phyloP scores from a whole-genome alignment of 1,140 invertebrate species.

The Holcopasites calliopsidis region DNA sequence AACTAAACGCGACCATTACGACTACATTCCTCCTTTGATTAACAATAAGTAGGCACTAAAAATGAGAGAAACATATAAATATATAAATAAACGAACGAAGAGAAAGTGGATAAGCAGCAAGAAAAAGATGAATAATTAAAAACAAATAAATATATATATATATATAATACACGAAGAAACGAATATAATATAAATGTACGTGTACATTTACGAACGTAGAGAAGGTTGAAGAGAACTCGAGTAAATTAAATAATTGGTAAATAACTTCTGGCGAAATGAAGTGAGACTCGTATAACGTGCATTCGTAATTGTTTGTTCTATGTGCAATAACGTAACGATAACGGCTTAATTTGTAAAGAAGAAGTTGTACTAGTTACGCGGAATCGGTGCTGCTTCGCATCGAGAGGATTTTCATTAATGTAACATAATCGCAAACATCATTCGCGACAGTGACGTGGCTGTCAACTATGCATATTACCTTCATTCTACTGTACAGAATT shows the following conservation, averaged over 20 bases:
- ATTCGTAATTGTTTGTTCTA: constrained; percentile 73
- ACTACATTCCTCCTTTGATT: constrained; percentile 76
- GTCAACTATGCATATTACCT: neutral
- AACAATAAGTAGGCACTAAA: constrained; percentile 76
- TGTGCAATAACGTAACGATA: constrained; percentile 74
- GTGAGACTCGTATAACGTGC: constrained; percentile 62
- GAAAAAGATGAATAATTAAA: constrained; percentile 4
- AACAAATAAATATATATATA: constrained; percentile 25
- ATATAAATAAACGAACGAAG: constrained; percentile 18
- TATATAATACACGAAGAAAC: constrained; percentile 6
- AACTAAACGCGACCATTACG: constrained; percentile 69
- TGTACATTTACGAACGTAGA: neutral
- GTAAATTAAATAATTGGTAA: constrained; percentile 21
- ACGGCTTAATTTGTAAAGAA: constrained; percentile 64
- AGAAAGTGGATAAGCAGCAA: constrained; percentile 1
- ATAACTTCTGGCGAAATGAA: constrained; percentile 8
- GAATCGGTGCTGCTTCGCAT: neutral
- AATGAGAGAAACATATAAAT: constrained; percentile 68
- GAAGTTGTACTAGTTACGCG: neutral
- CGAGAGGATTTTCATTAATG: neutral
- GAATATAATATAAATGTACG: constrained; percentile 15
- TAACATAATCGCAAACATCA: too few relatives aligned
- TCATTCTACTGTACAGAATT: too few relatives aligned
- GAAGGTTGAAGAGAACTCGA: neutral
- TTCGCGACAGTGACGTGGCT: neutral